Evolutionary conservation across 2,888 invertebrate species (phyloP), one percentile per base, ranked within the genome.

Genomic region (Temnothorax ravouxi): DNA sequence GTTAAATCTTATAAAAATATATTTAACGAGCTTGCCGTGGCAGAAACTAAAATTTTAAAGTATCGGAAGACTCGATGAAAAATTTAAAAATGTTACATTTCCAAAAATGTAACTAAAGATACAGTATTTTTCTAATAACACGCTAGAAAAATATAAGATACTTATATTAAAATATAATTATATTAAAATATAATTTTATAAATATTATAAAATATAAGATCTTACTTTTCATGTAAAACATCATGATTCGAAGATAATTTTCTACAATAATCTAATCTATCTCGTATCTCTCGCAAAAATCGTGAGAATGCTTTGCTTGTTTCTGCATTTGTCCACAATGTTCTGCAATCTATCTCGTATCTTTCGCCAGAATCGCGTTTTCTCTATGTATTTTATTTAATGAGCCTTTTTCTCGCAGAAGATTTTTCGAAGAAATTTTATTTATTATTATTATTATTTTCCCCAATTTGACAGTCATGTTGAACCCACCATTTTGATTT

Each of bases 1-100:
- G n/a, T 69, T 18, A 38, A 54, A 69, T 69, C 4, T n/a, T n/a
- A n/a, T 41, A 34, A 50, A 76, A 76, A 50, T 75, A 59, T 56
- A 59, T 47, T 44, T 25, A 6, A 41, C 44, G 15, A 56, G 11
- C 4, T n/a, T 41, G 11, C 21, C 21, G 11, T 5, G 8, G n/a
- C 8, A 61, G 11, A 47, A 54, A 29, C 9, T n/a, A 21, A 11
- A 61, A 29, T 44, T 29, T 44, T 38, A 47, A 62, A 62, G 11
- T 62, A 34, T 15, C 4, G 34, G 8, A 15, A 34, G 3, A 15
- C 3, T 11, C 2, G 25, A 3, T 44, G 5, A 29, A 44, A 44
- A 66, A 66, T 66, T 66, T 11, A 8, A 64, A 13, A 41, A 21
- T 1, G 15, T 62, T 38, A n/a, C 11, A 38, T 15, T 25, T 44